A percentile compares a stretch with the other conserved stretches of the same genome.
These are phyloP conservation scores for Acrocephalus kingi DNA, from an alignment of 2,113 vertebrate species.

Conservation along the genomic window DNA sequence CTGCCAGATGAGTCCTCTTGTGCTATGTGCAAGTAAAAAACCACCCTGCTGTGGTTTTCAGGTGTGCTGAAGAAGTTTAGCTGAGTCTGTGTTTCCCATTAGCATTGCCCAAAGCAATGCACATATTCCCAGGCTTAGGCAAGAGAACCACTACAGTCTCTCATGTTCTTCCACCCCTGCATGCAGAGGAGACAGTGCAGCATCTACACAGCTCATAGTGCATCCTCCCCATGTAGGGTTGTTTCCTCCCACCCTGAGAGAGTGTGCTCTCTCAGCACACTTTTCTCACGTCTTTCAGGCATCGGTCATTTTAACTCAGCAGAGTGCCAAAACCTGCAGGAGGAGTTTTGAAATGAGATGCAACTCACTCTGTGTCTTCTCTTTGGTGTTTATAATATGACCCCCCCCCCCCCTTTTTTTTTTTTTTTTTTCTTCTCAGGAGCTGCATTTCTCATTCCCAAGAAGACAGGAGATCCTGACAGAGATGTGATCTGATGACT, in stretches of 20 bases:
- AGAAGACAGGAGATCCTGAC: neutral
- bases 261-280: neutral
- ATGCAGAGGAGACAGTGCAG: neutral
- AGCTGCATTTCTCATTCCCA: neutral
- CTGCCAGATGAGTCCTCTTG: neutral
- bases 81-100: neutral
- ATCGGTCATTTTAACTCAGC: neutral
- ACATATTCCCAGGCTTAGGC: neutral
- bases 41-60: neutral
- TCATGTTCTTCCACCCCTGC: neutral
- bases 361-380: neutral
- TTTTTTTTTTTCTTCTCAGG: neutral
- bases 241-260: neutral
- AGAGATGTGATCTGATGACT: slow-evolving; percentile 1
- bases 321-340: neutral
- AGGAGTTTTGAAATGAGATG: neutral
- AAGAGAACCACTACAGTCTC: neutral
- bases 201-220: fast-evolving
- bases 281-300: neutral
- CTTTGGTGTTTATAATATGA: neutral
- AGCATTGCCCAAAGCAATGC: neutral
- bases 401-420: no score
- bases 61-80: neutral
- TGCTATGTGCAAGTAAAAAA: neutral
- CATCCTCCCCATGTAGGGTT: neutral